Evolutionary conservation across 1,140 invertebrate genomes (phyloP).

Genomic region (Drusus annulatus): DNA sequence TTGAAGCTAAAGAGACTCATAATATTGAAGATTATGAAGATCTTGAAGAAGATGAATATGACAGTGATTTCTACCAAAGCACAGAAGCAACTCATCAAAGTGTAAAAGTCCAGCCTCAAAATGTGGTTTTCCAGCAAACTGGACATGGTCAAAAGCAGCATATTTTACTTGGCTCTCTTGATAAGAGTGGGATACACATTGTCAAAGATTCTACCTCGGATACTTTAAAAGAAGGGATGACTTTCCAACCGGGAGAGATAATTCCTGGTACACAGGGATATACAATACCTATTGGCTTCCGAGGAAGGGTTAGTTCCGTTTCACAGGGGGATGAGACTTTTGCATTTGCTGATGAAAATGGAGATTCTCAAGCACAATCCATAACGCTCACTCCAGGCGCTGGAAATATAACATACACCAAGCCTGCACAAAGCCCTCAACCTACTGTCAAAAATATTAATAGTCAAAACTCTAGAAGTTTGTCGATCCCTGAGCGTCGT

Average conservation of each 20-base stretch:
- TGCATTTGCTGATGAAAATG: constrained; percentile 71
- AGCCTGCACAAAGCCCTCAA: constrained; percentile 59
- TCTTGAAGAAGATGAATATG: constrained; percentile 72
- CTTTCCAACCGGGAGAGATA: constrained; percentile 76
- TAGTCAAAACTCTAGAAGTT: constrained; percentile 64
- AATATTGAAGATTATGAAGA: constrained; percentile 66
- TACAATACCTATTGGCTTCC: constrained; percentile 77
- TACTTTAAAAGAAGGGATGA: constrained; percentile 67
- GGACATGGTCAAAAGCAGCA: constrained; percentile 69
- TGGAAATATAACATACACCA: constrained; percentile 70
- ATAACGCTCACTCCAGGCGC: constrained; percentile 73
- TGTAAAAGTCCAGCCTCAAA: constrained; percentile 62
- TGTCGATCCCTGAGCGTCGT: constrained; percentile 62
- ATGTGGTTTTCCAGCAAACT: constrained; percentile 64
- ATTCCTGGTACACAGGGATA: constrained; percentile 76
- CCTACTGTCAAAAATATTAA: constrained; percentile 66
- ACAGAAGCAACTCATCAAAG: constrained; percentile 65
- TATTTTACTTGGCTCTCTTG: constrained; percentile 71
- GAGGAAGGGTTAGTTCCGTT: constrained; percentile 76
- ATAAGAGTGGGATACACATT: constrained; percentile 70
- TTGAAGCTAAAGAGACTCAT: constrained; percentile 62
- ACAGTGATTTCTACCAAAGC: constrained; percentile 67
- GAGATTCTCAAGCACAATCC: constrained; percentile 77
- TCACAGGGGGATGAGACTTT: constrained; percentile 74
- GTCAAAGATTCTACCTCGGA: constrained; percentile 67